These are phyloP conservation scores for Apamea sordens DNA, from an alignment of 2,888 invertebrate species.

Conservation along the genomic window DNA sequence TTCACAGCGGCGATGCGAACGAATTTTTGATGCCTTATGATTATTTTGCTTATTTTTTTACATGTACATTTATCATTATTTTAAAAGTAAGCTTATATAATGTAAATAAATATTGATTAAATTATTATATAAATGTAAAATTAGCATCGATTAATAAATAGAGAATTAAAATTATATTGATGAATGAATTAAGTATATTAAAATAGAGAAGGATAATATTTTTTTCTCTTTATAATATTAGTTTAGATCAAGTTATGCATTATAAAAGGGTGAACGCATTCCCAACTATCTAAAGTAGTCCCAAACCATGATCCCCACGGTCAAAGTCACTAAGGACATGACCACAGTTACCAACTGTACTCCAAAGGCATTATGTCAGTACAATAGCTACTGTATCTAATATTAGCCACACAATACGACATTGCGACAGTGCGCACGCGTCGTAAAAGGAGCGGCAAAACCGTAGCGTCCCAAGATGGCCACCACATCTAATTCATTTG, in stretches of 20 bases:
- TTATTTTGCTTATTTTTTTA: too few species aligned
- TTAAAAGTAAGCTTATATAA: too few species aligned
- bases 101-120: too few species aligned
- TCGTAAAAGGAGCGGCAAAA: conserved; percentile 65
- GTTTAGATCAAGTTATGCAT: background rate
- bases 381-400: conserved; percentile 72
- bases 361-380: conserved; percentile 62
- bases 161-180: too few species aligned
- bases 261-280: background rate
- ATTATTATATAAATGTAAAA: too few species aligned
- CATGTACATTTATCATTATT: too few species aligned
- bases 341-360: conserved; percentile 60
- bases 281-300: background rate
- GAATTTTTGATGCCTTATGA: too few species aligned
- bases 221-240: background rate
- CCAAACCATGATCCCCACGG: conserved; percentile 34
- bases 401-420: conserved; percentile 78
- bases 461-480: conserved; percentile 69
- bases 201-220: too few species aligned
- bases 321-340: conserved; percentile 47
- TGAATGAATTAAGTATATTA: too few species aligned
- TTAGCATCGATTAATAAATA: too few species aligned
- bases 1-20: too few species aligned
- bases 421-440: conserved; percentile 69
- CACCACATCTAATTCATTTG: conserved; percentile 67